Percentiles rank a stretch among this genome's conserved stretches.
Conservation (phyloP, 2,797 vertebrate genomes). For the Pseudopleuronectes americanus region DNA sequence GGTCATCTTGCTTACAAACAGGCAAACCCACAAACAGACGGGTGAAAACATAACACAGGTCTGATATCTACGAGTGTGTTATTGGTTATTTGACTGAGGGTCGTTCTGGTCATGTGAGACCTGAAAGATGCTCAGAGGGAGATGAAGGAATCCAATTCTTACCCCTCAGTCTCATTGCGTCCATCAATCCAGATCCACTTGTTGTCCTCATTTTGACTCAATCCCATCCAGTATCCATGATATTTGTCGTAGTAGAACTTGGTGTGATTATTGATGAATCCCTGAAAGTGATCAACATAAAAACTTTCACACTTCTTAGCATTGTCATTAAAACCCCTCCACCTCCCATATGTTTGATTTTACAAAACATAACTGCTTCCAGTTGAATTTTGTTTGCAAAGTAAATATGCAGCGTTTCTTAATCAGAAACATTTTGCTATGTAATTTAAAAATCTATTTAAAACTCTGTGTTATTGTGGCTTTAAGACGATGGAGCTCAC, state of each 20-base stretch:
- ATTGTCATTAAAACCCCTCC: too few species aligned
- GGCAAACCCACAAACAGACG: too few species aligned
- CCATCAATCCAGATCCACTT: slow-evolving; percentile 57
- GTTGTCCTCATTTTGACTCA: rapidly evolving
- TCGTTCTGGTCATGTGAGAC: too few species aligned
- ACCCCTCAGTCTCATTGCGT: slow-evolving; percentile 32
- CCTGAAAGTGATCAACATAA: slow-evolving; percentile 48
- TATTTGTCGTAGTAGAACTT: rapidly evolving
- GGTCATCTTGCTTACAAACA: too few species aligned
- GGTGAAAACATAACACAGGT: too few species aligned
- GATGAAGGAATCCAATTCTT: not conserved
- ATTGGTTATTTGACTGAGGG: too few species aligned
- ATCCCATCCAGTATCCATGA: slow-evolving; percentile 73
- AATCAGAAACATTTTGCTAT: not conserved
- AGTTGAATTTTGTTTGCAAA: not conserved
- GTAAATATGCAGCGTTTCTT: too few species aligned
- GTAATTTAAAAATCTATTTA: too few species aligned
- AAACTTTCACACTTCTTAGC: too few species aligned
- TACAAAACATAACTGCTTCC: not conserved
- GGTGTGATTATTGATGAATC: slow-evolving; percentile 58
- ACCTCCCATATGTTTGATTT: too few species aligned
- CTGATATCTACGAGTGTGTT: too few species aligned
- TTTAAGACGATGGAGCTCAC: slow-evolving; percentile 24
- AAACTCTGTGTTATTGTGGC: not conserved
- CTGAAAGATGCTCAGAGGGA: not conserved